phyloP scores from a whole-genome alignment of 2,797 vertebrate species.

The Karalla daura region DNA sequence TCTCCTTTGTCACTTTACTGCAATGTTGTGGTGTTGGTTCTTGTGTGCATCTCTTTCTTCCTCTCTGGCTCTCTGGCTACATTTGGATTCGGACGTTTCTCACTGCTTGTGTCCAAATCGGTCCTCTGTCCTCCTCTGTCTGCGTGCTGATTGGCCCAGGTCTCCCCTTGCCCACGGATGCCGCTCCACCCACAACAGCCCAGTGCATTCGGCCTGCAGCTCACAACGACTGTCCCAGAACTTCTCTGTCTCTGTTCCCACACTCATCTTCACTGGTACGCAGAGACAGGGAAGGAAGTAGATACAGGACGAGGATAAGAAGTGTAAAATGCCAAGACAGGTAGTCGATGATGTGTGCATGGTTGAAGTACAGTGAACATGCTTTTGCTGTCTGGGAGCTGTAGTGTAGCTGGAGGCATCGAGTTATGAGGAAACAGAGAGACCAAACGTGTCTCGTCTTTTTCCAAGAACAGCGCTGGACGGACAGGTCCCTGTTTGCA shows the following conservation, averaged over 20 bases:
- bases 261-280: slow-evolving; percentile 99
- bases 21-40: slow-evolving; percentile 85
- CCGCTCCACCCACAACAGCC: slow-evolving; percentile 99
- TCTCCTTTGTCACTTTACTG: slow-evolving; percentile 73
- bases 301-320: slow-evolving; percentile 21
- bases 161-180: slow-evolving; percentile 97
- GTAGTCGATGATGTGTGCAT: slow-evolving; percentile 4
- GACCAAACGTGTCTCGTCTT: not conserved
- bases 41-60: slow-evolving; percentile 80
- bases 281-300: slow-evolving; percentile 69
- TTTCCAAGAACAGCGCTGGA: not conserved
- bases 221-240: slow-evolving; percentile 95
- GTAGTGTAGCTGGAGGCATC: slow-evolving; percentile 5
- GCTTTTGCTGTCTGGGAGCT: not conserved
- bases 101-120: slow-evolving; percentile 68
- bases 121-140: slow-evolving; percentile 60
- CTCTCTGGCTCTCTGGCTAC: slow-evolving; percentile 59
- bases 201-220: slow-evolving; percentile 97
- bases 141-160: slow-evolving; percentile 86
- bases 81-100: slow-evolving; percentile 68
- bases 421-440: slow-evolving; percentile 9
- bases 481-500: slow-evolving; percentile 20
- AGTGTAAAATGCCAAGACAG: slow-evolving; percentile 7
- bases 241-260: slow-evolving; percentile 99
- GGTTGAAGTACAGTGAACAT: slow-evolving; percentile 2